phyloP scores from a whole-genome alignment of 2,113 vertebrate species.

The Oxyruncus cristatus region DNA sequence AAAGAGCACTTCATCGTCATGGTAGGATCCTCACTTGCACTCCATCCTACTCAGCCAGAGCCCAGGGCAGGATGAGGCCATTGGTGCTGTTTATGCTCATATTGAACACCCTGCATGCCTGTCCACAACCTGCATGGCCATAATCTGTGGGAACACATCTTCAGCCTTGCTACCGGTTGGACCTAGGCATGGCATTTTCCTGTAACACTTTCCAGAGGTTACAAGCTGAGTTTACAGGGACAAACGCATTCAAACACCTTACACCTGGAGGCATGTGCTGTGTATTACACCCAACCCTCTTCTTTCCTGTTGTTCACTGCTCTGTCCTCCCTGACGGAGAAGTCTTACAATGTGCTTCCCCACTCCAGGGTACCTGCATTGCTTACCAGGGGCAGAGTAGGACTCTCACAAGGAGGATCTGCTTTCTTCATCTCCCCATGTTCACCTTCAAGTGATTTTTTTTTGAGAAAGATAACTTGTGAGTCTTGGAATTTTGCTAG shows the following conservation, averaged over 20 bases:
- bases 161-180: not conserved
- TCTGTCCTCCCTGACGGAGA: not conserved
- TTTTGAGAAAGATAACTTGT: not conserved
- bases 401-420: no score
- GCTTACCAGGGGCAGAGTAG: not conserved
- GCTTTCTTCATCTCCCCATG: no score
- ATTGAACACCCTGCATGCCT: not conserved
- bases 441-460: not conserved
- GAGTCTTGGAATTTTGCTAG: not conserved
- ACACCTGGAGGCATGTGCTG: fast-evolving
- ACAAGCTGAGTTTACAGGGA: not conserved
- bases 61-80: not conserved
- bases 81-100: not conserved
- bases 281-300: not conserved
- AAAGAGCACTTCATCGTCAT: not conserved
- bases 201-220: not conserved
- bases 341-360: not conserved
- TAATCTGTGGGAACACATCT: not conserved
- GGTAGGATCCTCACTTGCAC: not conserved
- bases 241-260: not conserved
- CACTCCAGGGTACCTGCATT: no score
- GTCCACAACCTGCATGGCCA: not conserved
- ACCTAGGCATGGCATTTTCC: not conserved
- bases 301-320: not conserved
- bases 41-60: not conserved